Percentiles rank a stretch among this genome's conserved stretches.
These are phyloP conservation scores for Cettia cetti DNA, from an alignment of 2,113 vertebrate species.

Conservation along the genomic window DNA sequence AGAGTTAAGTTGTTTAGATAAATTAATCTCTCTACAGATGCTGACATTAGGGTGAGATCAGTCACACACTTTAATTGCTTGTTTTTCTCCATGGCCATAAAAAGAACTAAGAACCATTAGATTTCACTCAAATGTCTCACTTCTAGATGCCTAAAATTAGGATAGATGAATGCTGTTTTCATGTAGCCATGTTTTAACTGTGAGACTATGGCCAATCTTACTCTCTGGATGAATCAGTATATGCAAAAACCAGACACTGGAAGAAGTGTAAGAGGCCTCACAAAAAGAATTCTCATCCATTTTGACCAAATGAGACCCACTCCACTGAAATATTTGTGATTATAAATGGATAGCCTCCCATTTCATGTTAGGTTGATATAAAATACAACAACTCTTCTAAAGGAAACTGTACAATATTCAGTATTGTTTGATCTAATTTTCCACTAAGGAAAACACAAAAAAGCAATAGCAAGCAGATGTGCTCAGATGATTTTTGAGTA, in stretches of 20 bases:
- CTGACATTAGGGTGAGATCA: not conserved
- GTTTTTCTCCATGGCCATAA: not conserved
- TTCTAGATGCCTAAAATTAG: not conserved
- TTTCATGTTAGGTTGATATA: not conserved
- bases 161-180: not conserved
- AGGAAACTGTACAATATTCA: not conserved
- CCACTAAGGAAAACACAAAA: not conserved
- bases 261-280: not conserved
- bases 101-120: not conserved
- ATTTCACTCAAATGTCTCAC: not conserved
- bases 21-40: not conserved
- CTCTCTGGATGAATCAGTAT: not conserved
- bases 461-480: not conserved
- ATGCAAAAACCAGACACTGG: not conserved
- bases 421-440: not conserved
- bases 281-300: not conserved
- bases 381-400: not conserved
- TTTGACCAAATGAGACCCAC: rapidly evolving
- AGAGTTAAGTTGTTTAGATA: not conserved
- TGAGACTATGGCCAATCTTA: not conserved
- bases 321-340: not conserved
- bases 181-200: not conserved
- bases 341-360: not conserved
- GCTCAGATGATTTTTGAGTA: not conserved
- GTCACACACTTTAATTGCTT: not conserved